Evolutionary conservation across 2,113 vertebrate genomes (phyloP).

Genomic region (Nibea albiflora): DNA sequence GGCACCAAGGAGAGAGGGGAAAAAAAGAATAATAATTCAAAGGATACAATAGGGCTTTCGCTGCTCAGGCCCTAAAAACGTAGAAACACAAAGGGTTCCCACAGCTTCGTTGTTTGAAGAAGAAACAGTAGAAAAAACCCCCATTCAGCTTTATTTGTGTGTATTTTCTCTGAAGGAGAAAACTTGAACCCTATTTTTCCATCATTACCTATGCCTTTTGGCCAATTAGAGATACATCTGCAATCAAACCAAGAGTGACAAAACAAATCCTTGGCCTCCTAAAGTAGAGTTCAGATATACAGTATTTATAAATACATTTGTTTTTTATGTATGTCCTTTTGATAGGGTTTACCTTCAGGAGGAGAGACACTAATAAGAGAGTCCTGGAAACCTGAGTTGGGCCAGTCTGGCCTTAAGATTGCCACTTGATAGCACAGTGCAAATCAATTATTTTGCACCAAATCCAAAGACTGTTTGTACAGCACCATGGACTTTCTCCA

Average conservation of each 20-base stretch:
- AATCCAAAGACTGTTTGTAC: constrained; percentile 54
- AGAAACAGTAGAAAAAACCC: too few species aligned
- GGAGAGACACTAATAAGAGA: constrained; percentile 63
- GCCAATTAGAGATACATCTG: constrained; percentile 3
- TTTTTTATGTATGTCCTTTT: constrained; percentile 53
- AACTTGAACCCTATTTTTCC: constrained; percentile 39
- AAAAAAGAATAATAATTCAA: too few species aligned
- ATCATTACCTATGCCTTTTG: constrained; percentile 24
- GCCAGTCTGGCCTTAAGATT: constrained; percentile 52
- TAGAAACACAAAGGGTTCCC: too few species aligned
- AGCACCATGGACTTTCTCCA: neutral
- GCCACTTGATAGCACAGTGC: constrained; percentile 36
- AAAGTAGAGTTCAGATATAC: constrained; percentile 43
- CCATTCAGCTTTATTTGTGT: neutral
- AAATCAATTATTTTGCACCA: constrained; percentile 62
- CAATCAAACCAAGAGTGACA: constrained; percentile 34
- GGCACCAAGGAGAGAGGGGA: too few species aligned
- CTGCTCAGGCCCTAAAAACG: too few species aligned
- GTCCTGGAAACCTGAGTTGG: constrained; percentile 71
- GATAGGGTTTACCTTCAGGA: constrained; percentile 53
- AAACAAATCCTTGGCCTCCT: constrained; percentile 51
- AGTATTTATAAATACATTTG: constrained; percentile 50
- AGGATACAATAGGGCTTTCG: too few species aligned
- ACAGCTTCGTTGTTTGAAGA: too few species aligned
- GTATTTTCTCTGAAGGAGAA: constrained; percentile 28